These are phyloP conservation scores for Pipistrellus pygmaeus DNA, from an alignment of 2,797 vertebrate genomes.

Conservation along the genomic window DNA sequence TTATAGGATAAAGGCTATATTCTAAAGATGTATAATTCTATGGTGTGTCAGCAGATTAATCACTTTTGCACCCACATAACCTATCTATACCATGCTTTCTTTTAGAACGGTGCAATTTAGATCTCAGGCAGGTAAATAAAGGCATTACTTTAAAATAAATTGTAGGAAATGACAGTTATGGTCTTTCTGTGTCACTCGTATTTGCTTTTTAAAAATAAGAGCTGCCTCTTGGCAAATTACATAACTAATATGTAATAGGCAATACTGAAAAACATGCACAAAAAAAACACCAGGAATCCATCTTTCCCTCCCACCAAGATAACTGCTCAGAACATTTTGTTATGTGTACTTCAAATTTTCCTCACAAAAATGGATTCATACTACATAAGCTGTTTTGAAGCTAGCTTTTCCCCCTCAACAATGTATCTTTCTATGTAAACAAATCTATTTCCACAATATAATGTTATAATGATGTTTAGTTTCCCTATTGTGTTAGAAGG, in stretches of 20 bases:
- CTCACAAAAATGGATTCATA: not conserved
- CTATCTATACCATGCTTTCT: fast-evolving
- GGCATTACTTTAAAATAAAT: constrained; percentile 20
- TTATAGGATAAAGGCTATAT: not conserved
- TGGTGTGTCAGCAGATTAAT: not conserved
- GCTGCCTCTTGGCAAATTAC: not conserved
- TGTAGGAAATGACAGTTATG: not conserved
- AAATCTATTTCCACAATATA: not conserved
- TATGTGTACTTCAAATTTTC: not conserved
- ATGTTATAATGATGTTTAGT: not conserved
- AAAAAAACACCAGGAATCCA: not conserved
- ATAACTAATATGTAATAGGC: not conserved
- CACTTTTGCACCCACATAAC: not conserved
- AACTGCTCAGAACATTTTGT: not conserved
- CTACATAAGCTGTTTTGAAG: not conserved
- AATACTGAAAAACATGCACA: not conserved
- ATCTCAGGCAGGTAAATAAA: not conserved
- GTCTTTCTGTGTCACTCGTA: not conserved
- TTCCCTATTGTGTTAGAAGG: not conserved
- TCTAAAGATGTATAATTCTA: not conserved
- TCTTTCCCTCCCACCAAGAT: not conserved
- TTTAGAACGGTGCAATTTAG: not conserved
- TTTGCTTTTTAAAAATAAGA: constrained; percentile 23
- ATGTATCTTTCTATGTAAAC: not conserved
- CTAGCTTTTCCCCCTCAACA: not conserved